These are phyloP conservation scores for Agapetus fuscipes DNA, from an alignment of 2,888 invertebrate species.

Conservation along the genomic window DNA sequence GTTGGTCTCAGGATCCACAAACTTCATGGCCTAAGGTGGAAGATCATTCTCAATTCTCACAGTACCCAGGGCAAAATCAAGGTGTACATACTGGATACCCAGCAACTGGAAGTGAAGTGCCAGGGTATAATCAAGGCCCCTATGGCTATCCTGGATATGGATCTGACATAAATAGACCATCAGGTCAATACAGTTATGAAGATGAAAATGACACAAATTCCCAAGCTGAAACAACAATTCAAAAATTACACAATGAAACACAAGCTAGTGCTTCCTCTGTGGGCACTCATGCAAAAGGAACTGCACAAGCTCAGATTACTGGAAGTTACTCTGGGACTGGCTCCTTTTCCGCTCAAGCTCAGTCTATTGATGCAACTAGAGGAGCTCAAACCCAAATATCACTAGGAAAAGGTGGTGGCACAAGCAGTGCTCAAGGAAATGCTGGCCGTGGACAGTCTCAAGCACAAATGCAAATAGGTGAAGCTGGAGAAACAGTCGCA, in stretches of 20 bases:
- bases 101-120: slow-evolving; percentile 19
- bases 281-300: slow-evolving; percentile 64
- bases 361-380: slow-evolving; percentile 63
- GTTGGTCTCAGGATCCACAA: neutral
- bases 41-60: too few species aligned
- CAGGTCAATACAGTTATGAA: too few species aligned
- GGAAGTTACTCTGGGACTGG: slow-evolving; percentile 71
- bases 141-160: neutral
- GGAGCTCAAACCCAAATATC: slow-evolving; percentile 61
- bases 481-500: slow-evolving; percentile 66
- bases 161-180: neutral
- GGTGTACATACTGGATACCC: slow-evolving; percentile 8
- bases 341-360: slow-evolving; percentile 74
- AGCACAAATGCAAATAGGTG: slow-evolving; percentile 65
- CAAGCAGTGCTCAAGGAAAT: slow-evolving; percentile 65
- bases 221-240: slow-evolving; percentile 60
- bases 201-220: slow-evolving; percentile 58
- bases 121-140: slow-evolving; percentile 12
- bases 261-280: slow-evolving; percentile 68
- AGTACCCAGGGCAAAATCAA: too few species aligned
- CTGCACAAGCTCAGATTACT: slow-evolving; percentile 73
- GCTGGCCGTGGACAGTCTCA: slow-evolving; percentile 68
- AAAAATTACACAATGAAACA: slow-evolving; percentile 50
- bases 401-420: slow-evolving; percentile 64
- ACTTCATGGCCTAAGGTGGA: slow-evolving; percentile 16